Conservation (phyloP, 2,113 vertebrate species). For the Cromileptes altivelis region DNA sequence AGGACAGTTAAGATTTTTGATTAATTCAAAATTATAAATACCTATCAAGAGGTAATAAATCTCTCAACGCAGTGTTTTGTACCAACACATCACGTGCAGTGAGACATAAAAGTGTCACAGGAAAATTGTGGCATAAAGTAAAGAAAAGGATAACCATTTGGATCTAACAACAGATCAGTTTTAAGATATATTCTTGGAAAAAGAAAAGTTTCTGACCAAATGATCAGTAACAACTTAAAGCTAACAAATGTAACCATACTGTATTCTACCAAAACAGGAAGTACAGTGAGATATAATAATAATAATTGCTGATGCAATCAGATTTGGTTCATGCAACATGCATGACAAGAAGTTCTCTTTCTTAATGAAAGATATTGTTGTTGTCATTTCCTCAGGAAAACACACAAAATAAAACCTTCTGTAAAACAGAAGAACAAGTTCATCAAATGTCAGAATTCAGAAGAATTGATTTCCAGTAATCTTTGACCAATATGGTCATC, state of each 20-base stretch:
- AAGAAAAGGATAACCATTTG: not conserved
- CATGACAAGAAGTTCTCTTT: conserved; percentile 37
- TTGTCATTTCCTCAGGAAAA: conserved; percentile 52
- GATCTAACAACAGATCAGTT: conserved; percentile 27
- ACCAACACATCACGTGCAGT: not conserved
- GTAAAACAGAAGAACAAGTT: conserved; percentile 50
- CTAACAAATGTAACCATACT: not conserved
- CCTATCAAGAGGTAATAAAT: not conserved
- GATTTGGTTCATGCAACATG: conserved; percentile 52
- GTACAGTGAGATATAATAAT: not conserved
- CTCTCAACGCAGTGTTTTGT: not conserved
- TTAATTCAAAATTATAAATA: not conserved
- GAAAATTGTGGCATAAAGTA: conserved; percentile 11
- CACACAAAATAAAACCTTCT: conserved; percentile 16
- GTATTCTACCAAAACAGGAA: not conserved
- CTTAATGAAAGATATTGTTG: conserved; percentile 35
- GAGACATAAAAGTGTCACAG: not conserved
- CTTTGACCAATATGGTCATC: conserved; percentile 55
- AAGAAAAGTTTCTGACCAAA: conserved; percentile 1
- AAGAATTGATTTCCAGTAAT: not conserved
- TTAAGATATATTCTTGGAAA: not conserved
- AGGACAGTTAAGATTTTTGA: not conserved
- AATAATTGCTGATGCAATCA: conserved; percentile 37
- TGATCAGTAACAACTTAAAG: conserved; percentile 20
- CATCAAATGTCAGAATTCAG: not conserved